Evolutionary conservation across 2,113 vertebrate species (phyloP), one percentile per base, ranked within the genome.

Genomic region (Spea multiplicata): DNA sequence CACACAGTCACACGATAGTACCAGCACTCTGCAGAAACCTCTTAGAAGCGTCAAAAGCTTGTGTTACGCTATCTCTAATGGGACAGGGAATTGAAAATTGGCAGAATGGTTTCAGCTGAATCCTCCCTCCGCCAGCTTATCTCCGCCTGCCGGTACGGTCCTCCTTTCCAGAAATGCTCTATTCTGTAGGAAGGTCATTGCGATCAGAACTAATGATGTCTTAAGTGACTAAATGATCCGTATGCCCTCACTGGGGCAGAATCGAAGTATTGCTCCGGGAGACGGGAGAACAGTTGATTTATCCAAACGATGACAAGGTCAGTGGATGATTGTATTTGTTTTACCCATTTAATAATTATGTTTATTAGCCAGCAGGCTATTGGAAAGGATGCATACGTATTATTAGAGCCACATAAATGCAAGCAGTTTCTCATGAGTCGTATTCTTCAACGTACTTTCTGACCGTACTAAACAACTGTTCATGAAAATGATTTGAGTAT

Each of bases 1-100:
- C n/a, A n/a, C n/a, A n/a, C 30, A 30, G 30, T 30, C 30, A 30
- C 30, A 30, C 30, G 30, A 30, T 30, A 30, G 30, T 30, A 30
- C 30, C 2, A 30, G 30, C 30, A 30, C 10, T 12, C 16, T 69
- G 66, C 81, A 71, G 69, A 81, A 75, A 83, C 82, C 81, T 78
- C 49, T 64, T 78, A 2, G 64, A 75, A 83, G 78, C 74, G 81
- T 64, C 74, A 55, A 73, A 88, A 90, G 90, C 78, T 94, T 92
- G 81, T 85, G 68, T 94, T 93, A 92, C 91, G 2, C 83, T 30
- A n/a, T n/a, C 83, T 13, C 74, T 85, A 82, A 86, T 84, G 84
- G 71, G 83, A 86, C 82, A 59, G 84, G 80, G 78, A 65, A 84
- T 83, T 79, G 85, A 86, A 86, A 86, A 88, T 83, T 76, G 86